These are phyloP conservation scores for Rhynchomys soricoides DNA, from an alignment of 2,113 vertebrate species.

Conservation along the genomic window DNA sequence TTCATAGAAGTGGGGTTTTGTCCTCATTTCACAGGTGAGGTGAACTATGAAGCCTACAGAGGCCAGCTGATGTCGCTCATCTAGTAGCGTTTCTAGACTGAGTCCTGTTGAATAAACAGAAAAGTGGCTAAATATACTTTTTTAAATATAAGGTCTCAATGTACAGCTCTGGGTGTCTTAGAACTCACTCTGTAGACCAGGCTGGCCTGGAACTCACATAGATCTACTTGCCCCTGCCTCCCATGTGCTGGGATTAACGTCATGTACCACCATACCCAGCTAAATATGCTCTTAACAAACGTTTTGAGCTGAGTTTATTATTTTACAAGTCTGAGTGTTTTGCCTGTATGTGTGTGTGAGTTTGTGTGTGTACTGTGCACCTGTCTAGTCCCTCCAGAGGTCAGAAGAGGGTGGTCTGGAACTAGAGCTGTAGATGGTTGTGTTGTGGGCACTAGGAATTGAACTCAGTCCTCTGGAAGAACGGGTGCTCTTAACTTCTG, in stretches of 20 bases:
- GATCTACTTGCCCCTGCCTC: not conserved
- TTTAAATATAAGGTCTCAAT: not conserved
- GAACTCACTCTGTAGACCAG: not conserved
- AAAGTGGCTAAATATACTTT: not conserved
- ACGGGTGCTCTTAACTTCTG: not conserved
- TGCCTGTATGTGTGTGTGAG: not conserved
- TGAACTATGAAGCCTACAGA: not conserved
- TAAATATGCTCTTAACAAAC: not conserved
- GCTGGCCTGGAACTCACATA: not conserved
- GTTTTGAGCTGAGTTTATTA: not conserved
- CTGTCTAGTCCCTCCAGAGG: not conserved
- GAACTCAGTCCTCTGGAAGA: not conserved
- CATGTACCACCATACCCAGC: not conserved
- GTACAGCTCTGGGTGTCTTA: not conserved
- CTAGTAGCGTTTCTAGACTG: not conserved
- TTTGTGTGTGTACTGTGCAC: not conserved
- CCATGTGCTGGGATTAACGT: not conserved
- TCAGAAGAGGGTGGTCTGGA: not conserved
- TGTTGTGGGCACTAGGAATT: not conserved
- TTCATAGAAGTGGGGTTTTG: not conserved
- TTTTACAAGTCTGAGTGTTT: not conserved
- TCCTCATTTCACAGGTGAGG: not conserved
- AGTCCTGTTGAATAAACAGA: not conserved
- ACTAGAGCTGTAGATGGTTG: not conserved
- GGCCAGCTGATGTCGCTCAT: not conserved